Conservation (phyloP, 2,797 vertebrate species). For the Vireo griseus region DNA sequence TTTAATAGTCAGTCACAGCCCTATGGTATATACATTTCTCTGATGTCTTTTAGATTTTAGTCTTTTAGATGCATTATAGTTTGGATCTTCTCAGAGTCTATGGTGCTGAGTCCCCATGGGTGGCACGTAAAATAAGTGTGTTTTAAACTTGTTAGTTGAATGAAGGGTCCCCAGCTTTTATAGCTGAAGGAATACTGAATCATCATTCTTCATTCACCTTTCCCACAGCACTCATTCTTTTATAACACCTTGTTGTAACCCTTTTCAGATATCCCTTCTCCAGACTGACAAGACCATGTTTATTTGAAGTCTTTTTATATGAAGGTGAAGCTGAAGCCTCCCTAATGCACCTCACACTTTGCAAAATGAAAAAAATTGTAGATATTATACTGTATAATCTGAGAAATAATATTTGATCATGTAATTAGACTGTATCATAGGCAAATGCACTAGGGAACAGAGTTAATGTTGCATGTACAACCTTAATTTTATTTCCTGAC, state of each 20-base stretch:
- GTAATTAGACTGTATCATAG: slow-evolving; percentile 63
- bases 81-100: neutral
- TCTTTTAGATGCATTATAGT: neutral
- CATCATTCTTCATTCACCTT: neutral
- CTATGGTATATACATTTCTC: neutral
- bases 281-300: neutral
- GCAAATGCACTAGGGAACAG: slow-evolving; percentile 60
- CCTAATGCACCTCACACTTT: slow-evolving; percentile 12
- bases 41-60: neutral
- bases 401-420: slow-evolving; percentile 69
- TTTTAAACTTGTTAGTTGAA: neutral
- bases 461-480: slow-evolving; percentile 67
- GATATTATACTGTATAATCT: slow-evolving; percentile 63
- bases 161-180: neutral
- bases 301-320: neutral
- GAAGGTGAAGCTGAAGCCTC: neutral
- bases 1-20: neutral
- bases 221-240: neutral
- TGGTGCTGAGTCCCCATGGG: rapidly evolving
- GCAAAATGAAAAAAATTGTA: slow-evolving; percentile 9
- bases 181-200: neutral
- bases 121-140: neutral
- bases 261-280: neutral
- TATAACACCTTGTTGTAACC: neutral
- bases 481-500: slow-evolving; percentile 69